Percentiles rank a stretch among this genome's conserved stretches.
phyloP scores from a whole-genome alignment of 2,888 invertebrate genomes.

The Gonocerus acuteangulatus region DNA sequence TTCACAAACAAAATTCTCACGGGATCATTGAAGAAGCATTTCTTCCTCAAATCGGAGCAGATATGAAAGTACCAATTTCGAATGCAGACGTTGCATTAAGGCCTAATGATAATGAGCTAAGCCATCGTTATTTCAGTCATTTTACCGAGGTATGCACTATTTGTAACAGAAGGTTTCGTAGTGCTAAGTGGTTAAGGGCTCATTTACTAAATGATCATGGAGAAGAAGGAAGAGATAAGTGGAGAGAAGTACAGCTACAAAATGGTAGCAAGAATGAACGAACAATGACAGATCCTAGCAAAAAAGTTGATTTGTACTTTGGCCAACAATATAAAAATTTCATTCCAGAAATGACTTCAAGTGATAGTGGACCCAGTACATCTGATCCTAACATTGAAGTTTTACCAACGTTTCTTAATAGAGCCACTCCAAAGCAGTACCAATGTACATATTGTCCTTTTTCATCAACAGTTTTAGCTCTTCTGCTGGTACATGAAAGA shows the following conservation, averaged over 20 bases:
- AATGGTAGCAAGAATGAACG: conserved; percentile 28
- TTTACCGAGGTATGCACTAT: conserved; percentile 73
- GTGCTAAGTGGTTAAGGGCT: conserved; percentile 78
- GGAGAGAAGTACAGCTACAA: conserved; percentile 50
- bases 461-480: conserved; percentile 79
- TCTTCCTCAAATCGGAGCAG: conserved; percentile 36
- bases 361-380: conserved; percentile 29
- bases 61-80: conserved; percentile 32
- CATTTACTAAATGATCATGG: conserved; percentile 83
- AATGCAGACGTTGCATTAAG: conserved; percentile 42
- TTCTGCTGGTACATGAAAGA: conserved; percentile 85
- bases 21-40: conserved; percentile 82
- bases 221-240: conserved; percentile 54
- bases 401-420: conserved; percentile 44
- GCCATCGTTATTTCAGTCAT: conserved; percentile 57
- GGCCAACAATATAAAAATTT: conserved; percentile 2
- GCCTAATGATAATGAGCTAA: conserved; percentile 51
- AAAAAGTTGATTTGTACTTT: conserved; percentile 29
- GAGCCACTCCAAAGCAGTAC: conserved; percentile 67
- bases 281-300: conserved; percentile 20
- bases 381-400: conserved; percentile 28
- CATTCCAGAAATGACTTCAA: conserved; percentile 1
- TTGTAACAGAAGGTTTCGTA: conserved; percentile 79
- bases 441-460: conserved; percentile 86
- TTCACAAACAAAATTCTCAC: conserved; percentile 96